A percentile compares a stretch with the other conserved stretches of the same genome.
These are phyloP conservation scores for Heloderma charlesbogerti DNA, from an alignment of 2,113 vertebrate species.

Conservation along the genomic window DNA sequence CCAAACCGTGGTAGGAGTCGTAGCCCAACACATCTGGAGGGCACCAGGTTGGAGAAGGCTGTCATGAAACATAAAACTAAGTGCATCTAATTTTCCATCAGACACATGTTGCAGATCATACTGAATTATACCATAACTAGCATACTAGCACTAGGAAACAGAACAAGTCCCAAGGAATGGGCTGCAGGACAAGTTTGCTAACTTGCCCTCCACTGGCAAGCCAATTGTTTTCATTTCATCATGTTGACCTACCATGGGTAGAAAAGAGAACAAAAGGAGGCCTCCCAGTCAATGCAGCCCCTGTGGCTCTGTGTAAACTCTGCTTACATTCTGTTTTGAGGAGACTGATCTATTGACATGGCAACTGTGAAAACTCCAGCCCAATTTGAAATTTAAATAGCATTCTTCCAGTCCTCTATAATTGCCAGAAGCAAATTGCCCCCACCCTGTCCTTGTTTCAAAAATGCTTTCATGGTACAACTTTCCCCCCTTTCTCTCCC, in stretches of 20 bases:
- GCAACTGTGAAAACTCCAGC: conserved; percentile 68
- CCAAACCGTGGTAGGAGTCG: too few species aligned
- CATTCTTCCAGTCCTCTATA: conserved; percentile 67
- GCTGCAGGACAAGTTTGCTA: conserved; percentile 58
- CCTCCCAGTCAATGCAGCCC: conserved; percentile 63
- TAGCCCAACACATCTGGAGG: too few species aligned
- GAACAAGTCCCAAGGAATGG: conserved; percentile 20
- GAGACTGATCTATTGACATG: conserved; percentile 74
- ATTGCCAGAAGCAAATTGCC: conserved; percentile 61
- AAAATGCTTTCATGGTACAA: conserved; percentile 69
- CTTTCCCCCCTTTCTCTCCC: conserved; percentile 48
- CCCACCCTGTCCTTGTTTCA: conserved; percentile 53
- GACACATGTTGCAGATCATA: background rate
- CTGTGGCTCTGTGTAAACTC: conserved; percentile 72
- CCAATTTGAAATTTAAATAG: conserved; percentile 77
- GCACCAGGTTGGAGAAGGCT: too few species aligned
- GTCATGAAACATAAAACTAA: background rate
- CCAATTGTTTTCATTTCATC: conserved; percentile 61
- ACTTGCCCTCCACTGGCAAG: conserved; percentile 54
- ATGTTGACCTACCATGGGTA: conserved; percentile 65
- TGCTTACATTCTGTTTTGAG: conserved; percentile 70
- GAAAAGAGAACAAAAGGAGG: conserved; percentile 65
- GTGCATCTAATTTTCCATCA: background rate
- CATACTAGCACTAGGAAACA: conserved; percentile 36
- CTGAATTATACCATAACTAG: background rate